Evolutionary conservation across 1,140 invertebrate species (phyloP).

Genomic region (Lanistes nyassanus): DNA sequence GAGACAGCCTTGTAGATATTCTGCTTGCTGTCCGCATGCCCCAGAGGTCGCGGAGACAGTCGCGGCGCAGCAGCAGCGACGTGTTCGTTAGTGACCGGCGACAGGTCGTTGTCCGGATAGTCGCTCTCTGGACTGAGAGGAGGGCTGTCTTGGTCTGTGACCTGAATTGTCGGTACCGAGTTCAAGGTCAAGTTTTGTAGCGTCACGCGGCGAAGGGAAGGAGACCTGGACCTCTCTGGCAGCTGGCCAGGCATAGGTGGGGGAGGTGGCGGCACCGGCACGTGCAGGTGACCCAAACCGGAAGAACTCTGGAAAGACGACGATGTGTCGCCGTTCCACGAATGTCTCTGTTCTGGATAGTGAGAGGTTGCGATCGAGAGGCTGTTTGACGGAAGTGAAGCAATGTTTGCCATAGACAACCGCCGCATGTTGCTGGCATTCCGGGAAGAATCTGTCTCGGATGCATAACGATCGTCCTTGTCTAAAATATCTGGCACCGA

Average conservation of each 20-base stretch:
- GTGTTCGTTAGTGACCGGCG: neutral
- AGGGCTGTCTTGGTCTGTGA: neutral
- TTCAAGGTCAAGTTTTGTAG: neutral
- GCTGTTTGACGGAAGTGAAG: neutral
- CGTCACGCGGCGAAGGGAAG: neutral
- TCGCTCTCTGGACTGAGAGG: slow-evolving; percentile 7
- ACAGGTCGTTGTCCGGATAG: slow-evolving; percentile 13
- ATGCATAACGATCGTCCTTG: neutral
- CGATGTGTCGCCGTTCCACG: neutral
- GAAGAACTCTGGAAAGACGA: neutral
- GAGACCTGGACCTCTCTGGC: neutral
- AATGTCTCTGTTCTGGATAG: neutral
- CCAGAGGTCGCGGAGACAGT: neutral
- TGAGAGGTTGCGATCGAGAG: neutral
- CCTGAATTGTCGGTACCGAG: slow-evolving; percentile 2
- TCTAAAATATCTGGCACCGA: slow-evolving; percentile 22
- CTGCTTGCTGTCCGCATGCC: neutral
- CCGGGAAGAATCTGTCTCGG: neutral
- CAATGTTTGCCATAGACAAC: neutral
- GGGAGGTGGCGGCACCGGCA: neutral
- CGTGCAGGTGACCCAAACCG: neutral
- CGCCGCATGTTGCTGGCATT: neutral
- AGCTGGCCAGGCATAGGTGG: neutral
- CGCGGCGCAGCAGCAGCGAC: neutral
- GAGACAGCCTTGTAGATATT: slow-evolving; percentile 19